These are phyloP conservation scores for Typhlichthys subterraneus DNA, from an alignment of 2,797 vertebrate genomes.

Conservation along the genomic window DNA sequence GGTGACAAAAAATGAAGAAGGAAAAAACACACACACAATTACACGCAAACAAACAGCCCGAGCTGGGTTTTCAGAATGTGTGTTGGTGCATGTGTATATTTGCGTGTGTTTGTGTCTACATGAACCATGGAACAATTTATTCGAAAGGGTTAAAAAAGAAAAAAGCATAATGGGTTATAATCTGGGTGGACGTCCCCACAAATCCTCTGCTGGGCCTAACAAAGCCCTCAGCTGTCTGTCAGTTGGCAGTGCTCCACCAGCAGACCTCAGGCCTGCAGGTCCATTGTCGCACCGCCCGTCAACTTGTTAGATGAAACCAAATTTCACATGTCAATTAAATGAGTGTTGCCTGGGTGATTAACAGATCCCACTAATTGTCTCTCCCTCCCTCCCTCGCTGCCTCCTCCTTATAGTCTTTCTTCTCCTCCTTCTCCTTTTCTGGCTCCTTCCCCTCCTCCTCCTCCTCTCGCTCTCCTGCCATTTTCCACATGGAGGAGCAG, in stretches of 20 bases:
- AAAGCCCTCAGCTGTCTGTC: constrained; percentile 72
- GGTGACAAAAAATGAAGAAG: constrained; percentile 13
- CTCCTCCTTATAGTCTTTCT: constrained; percentile 15
- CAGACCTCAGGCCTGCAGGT: constrained; percentile 49
- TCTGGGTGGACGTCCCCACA: constrained; percentile 57
- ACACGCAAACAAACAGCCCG: constrained; percentile 41
- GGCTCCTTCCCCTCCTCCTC: constrained; percentile 26
- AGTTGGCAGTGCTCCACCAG: constrained; percentile 54
- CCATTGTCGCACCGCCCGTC: constrained; percentile 70
- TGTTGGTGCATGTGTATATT: constrained; percentile 18
- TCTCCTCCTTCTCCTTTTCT: constrained; percentile 34
- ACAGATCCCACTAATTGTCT: constrained; percentile 81
- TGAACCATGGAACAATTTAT: constrained; percentile 49
- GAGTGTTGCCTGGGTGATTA: constrained; percentile 81
- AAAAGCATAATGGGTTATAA: constrained; percentile 67
- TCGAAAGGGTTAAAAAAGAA: constrained; percentile 40
- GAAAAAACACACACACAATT: constrained; percentile 41
- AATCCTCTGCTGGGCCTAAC: constrained; percentile 54
- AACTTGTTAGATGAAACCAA: constrained; percentile 80
- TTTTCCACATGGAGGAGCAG: constrained; percentile 85
- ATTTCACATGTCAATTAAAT: constrained; percentile 84
- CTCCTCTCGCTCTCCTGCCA: constrained; percentile 67
- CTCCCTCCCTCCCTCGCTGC: constrained; percentile 49
- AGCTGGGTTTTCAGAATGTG: constrained; percentile 1
- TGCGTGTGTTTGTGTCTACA: constrained; percentile 29